Percentiles rank a stretch among this genome's conserved stretches.
Conservation (phyloP, 2,797 vertebrate genomes). For the Microctenopoma steveboyesi region DNA sequence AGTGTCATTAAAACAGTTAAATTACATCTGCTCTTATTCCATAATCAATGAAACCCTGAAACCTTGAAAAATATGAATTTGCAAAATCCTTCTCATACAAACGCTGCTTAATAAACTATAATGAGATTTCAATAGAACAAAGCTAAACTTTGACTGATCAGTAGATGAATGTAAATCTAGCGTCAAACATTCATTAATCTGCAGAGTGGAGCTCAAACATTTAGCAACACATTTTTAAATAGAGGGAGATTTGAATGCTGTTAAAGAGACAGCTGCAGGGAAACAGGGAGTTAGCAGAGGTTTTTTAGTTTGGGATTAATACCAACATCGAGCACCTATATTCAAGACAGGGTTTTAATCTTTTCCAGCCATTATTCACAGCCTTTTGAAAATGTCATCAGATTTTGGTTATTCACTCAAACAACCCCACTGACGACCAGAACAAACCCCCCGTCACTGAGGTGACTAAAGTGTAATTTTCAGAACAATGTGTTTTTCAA, state of each 20-base stretch:
- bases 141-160: background rate
- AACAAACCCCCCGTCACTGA: conserved; percentile 6
- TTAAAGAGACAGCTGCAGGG: background rate
- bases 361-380: conserved; percentile 27
- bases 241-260: background rate
- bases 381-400: conserved; percentile 22
- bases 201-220: background rate
- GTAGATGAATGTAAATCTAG: background rate
- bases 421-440: conserved; percentile 18
- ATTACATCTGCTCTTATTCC: background rate
- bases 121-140: too few relatives aligned
- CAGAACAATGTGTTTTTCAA: conserved; percentile 34
- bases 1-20: conserved; percentile 2
- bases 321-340: background rate
- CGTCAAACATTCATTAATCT: background rate
- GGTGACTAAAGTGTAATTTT: conserved; percentile 27
- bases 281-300: background rate
- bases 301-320: too few relatives aligned
- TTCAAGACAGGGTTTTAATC: conserved; percentile 20
- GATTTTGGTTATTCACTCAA: conserved; percentile 23
- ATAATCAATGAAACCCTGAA: too few relatives aligned
- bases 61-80: too few relatives aligned
- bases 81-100: too few relatives aligned
- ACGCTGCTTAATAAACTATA: too few relatives aligned
- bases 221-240: background rate